Evolutionary conservation across 2,113 vertebrate genomes (phyloP).

Genomic region (Callopanchax toddi): DNA sequence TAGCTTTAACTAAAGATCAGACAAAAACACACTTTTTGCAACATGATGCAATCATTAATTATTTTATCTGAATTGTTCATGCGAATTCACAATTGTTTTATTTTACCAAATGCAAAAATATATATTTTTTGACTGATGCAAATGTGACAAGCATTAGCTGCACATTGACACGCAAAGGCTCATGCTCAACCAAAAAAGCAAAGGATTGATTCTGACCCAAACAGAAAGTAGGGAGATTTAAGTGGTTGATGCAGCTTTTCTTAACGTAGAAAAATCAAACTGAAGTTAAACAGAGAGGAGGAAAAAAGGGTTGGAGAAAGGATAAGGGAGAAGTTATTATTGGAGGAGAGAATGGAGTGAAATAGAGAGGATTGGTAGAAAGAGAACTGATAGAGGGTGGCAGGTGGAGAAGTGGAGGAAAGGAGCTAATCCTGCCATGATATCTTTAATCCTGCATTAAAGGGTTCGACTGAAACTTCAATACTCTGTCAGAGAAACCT

Average conservation of each 20-base stretch:
- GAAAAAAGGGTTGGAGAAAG: conserved; percentile 24
- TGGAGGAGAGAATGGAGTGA: conserved; percentile 44
- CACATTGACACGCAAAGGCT: conserved; percentile 75
- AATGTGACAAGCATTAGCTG: conserved; percentile 72
- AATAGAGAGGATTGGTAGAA: conserved; percentile 47
- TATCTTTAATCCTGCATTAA: conserved; percentile 76
- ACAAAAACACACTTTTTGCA: conserved; percentile 9
- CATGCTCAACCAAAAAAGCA: conserved; percentile 67
- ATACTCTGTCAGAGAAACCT: conserved; percentile 69
- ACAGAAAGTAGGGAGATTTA: conserved; percentile 32
- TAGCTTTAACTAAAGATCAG: conserved; percentile 3
- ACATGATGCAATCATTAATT: conserved; percentile 1
- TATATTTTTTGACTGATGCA: conserved; percentile 47
- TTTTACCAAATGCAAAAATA: too few species aligned
- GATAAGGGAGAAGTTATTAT: conserved; percentile 52
- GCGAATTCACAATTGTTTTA: conserved; percentile 6
- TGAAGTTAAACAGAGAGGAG: too few species aligned
- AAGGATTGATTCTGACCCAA: conserved; percentile 9
- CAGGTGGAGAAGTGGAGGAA: conserved; percentile 35
- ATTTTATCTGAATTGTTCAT: neutral
- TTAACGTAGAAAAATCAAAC: conserved; percentile 18
- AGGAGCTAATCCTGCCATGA: conserved; percentile 70
- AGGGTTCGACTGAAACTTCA: conserved; percentile 70
- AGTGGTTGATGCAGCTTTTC: conserved; percentile 36
- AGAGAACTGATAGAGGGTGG: conserved; percentile 21